A percentile compares a stretch with the other conserved stretches of the same genome.
Evolutionary conservation across 1,140 invertebrate species (phyloP).

Genomic region (Drosophila oshimai): DNA sequence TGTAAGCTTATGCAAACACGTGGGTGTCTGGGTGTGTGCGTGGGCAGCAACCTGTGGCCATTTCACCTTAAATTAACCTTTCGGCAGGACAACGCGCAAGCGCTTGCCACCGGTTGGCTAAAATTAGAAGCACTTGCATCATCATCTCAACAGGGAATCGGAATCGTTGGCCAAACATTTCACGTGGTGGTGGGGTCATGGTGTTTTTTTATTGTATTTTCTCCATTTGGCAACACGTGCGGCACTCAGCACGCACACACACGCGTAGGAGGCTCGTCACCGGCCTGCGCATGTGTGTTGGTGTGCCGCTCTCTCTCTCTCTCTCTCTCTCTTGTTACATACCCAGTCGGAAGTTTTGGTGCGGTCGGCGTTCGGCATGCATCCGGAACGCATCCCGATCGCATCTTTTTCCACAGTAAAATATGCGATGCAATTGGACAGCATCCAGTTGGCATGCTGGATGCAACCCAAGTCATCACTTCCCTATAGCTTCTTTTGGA

Average conservation of each 20-base stretch:
- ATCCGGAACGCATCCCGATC: too few relatives aligned
- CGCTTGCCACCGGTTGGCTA: constrained; percentile 1
- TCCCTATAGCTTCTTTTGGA: too few relatives aligned
- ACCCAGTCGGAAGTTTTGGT: too few relatives aligned
- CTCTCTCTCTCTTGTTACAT: not conserved
- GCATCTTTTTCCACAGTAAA: too few relatives aligned
- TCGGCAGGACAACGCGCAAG: constrained; percentile 18
- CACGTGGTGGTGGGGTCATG: constrained; percentile 24
- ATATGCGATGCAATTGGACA: too few relatives aligned
- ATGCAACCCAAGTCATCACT: too few relatives aligned
- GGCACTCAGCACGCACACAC: not conserved
- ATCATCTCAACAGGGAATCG: constrained; percentile 13
- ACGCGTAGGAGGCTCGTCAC: not conserved
- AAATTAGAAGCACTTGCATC: constrained; percentile 36
- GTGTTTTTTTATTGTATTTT: constrained; percentile 5
- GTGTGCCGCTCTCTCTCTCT: constrained; percentile 9
- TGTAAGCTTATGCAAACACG: not conserved
- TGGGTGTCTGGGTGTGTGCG: not conserved
- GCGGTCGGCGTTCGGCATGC: too few relatives aligned
- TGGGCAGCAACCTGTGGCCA: constrained; percentile 35
- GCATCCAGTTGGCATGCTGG: too few relatives aligned
- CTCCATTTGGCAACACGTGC: constrained; percentile 23
- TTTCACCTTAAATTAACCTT: constrained; percentile 40
- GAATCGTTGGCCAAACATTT: constrained; percentile 5
- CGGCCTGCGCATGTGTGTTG: constrained; percentile 1